Conservation (phyloP, 2,797 vertebrate species). For the Amniataba percoides region DNA sequence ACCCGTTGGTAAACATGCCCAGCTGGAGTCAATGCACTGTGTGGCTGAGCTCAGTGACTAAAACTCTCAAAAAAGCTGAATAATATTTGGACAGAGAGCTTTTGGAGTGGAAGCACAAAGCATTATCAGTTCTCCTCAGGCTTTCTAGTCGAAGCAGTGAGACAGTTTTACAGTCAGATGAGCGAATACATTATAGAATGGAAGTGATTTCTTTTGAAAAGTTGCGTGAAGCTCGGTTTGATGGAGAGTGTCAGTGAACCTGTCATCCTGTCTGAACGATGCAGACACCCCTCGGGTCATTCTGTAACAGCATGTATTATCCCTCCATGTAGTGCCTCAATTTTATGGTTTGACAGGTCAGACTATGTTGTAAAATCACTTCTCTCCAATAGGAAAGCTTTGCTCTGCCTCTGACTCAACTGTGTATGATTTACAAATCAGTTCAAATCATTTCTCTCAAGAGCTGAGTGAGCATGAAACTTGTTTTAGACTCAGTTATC, state of each 20-base stretch:
- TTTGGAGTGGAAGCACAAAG: constrained; percentile 21
- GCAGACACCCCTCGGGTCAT: constrained; percentile 16
- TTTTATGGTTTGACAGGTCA: neutral
- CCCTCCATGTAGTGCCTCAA: neutral
- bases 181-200: constrained; percentile 18
- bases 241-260: constrained; percentile 18
- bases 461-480: neutral
- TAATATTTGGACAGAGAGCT: neutral
- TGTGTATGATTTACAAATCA: constrained; percentile 11
- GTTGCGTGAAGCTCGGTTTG: constrained; percentile 9
- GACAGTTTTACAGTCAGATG: neutral
- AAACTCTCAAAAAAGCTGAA: neutral
- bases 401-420: neutral
- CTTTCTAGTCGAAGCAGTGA: constrained; percentile 1
- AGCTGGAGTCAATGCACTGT: neutral
- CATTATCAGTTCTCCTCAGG: constrained; percentile 14
- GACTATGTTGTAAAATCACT: neutral
- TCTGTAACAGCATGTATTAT: constrained; percentile 3
- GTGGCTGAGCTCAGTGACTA: constrained; percentile 1
- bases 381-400: neutral
- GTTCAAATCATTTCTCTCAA: neutral
- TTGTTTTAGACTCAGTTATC: neutral
- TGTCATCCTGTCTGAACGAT: constrained; percentile 12
- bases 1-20: neutral
- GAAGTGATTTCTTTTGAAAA: neutral